Conservation (phyloP, 2,113 vertebrate genomes). For the Rhizomys pruinosus region DNA sequence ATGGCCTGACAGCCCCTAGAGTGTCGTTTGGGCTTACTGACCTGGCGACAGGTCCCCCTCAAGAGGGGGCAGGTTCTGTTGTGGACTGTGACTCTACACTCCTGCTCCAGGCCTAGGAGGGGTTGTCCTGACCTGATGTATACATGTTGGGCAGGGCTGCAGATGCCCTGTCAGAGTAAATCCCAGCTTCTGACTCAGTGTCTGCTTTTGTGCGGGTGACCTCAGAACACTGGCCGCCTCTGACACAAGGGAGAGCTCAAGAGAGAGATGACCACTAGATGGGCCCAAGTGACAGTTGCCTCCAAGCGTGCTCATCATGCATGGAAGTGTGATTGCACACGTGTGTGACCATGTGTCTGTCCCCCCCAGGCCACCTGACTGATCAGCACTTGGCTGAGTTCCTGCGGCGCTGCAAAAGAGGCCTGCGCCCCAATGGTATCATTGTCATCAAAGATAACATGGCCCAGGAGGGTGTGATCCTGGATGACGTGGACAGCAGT, state of each 20-base stretch:
- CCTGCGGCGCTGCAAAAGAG: conserved; percentile 90
- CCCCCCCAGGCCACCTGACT: conserved; percentile 92
- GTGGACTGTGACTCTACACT: background rate
- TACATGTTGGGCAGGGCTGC: background rate
- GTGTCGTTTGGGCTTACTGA: background rate
- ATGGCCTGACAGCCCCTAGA: fast-evolving
- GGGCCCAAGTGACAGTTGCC: too few relatives aligned
- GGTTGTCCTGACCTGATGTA: fast-evolving
- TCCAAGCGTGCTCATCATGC: background rate
- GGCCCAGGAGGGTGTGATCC: conserved; percentile 94
- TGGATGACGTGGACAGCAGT: conserved; percentile 98
- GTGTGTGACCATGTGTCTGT: fast-evolving
- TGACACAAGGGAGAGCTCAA: background rate
- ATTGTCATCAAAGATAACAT: conserved; percentile 98
- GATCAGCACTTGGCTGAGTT: conserved; percentile 94
- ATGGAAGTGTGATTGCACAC: background rate
- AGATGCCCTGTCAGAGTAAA: fast-evolving
- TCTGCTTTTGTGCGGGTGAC: background rate
- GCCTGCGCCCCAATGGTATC: conserved; percentile 92
- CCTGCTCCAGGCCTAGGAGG: background rate
- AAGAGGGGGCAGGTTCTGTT: background rate
- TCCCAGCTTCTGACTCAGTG: background rate
- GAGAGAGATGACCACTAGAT: background rate
- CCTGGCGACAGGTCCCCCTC: background rate
- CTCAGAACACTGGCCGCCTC: background rate